Evolutionary conservation across 1,140 invertebrate genomes (phyloP), one percentile per base, ranked within the genome.

Genomic region (Drepana arcuata): DNA sequence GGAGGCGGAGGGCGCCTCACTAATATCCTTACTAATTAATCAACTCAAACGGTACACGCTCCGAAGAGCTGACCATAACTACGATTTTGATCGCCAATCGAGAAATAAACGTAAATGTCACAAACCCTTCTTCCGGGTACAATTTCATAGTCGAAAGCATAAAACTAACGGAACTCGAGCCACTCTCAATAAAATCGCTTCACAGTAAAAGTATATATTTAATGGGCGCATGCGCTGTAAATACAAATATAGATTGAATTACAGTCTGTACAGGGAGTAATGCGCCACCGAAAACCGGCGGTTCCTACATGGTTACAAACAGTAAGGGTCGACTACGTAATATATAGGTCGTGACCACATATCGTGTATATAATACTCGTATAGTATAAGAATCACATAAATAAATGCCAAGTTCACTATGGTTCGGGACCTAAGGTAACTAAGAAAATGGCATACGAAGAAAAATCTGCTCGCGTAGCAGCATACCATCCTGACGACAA

Each of bases 381-480:
- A 72, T 49, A 64, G 59, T 69, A 64, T 62, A 70, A 68, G 62
- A 72, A 78, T 72, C 72, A 78, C 70, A 74, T 72, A 72, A 77
- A 81, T 81, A 81, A 81, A 81, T 81, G 77, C 77, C 73, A 77
- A 61, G 72, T 77, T 67, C 67, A 67, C 68, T 75, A 69, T 70
- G 66, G 66, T 73, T 68, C 60, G 47, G 68, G 62, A 75, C 63
- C 71, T 81, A 79, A 64, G 78, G 72, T 79, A 82, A 82, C 72
- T 82, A 70, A 79, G 71, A 71, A 63, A 75, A 79, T 79, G 78
- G 72, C 74, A 79, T 79, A 66, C 52, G 58, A 78, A 68, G 63
- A 70, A 65, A 64, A 46, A 39, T 34, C 53, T 43, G 47, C 51
- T 48, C 43, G 46, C 43, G 49, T 38, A 42, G 41, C 38, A 42